phyloP scores from a whole-genome alignment of 2,888 invertebrate genomes.

The Formica aserva region DNA sequence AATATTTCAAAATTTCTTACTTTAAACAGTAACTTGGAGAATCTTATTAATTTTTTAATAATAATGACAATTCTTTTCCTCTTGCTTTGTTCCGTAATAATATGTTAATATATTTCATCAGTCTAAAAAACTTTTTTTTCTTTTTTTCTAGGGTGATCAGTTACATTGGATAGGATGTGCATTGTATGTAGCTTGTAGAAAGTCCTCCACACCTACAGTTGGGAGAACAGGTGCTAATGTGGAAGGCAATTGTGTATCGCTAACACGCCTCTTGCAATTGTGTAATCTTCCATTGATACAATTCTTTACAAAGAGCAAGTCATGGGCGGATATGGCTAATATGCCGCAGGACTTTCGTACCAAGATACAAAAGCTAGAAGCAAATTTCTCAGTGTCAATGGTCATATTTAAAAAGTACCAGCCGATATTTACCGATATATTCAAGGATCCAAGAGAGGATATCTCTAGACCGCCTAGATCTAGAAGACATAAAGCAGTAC shows the following conservation, averaged over 20 bases:
- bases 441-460: constrained; percentile 90
- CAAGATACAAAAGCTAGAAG: constrained; percentile 94
- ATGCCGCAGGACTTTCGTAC: constrained; percentile 93
- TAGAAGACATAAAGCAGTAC: constrained; percentile 90
- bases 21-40: background rate
- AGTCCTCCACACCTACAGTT: constrained; percentile 93
- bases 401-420: constrained; percentile 97
- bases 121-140: background rate
- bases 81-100: background rate
- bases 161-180: constrained; percentile 98
- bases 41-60: background rate
- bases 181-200: constrained; percentile 95
- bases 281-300: constrained; percentile 97
- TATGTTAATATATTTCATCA: background rate
- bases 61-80: background rate
- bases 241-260: constrained; percentile 96
- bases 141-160: constrained; percentile 91
- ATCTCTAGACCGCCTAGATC: constrained; percentile 87
- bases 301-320: constrained; percentile 97
- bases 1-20: background rate
- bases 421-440: constrained; percentile 95
- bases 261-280: constrained; percentile 94
- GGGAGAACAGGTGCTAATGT: constrained; percentile 90
- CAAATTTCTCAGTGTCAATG: constrained; percentile 97
- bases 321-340: constrained; percentile 98